Evolutionary conservation across 1,140 invertebrate genomes (phyloP).

Genomic region (Ladona fulva): DNA sequence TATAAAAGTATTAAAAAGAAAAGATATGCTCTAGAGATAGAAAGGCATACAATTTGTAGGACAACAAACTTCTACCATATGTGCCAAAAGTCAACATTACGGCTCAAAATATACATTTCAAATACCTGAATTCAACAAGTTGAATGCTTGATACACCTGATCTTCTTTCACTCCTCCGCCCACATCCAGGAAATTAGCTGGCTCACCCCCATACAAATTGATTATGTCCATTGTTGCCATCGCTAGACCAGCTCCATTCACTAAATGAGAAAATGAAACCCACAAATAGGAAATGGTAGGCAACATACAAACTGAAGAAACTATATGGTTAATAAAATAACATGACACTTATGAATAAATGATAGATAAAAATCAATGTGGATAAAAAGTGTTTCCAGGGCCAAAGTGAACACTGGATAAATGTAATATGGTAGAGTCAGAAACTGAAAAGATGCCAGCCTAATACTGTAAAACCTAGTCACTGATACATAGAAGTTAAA

Average conservation of each 20-base stretch:
- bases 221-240: conserved; percentile 81
- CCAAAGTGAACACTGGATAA: background rate
- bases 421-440: background rate
- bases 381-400: background rate
- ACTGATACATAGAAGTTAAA: no score
- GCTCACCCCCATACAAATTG: conserved; percentile 60
- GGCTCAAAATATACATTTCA: background rate
- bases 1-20: no score
- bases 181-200: conserved; percentile 75
- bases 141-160: conserved; percentile 66
- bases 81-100: no score
- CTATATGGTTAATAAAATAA: background rate
- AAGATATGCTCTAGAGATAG: no score
- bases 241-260: conserved; percentile 71
- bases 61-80: no score
- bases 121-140: conserved; percentile 66
- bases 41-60: no score
- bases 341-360: background rate
- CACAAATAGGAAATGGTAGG: background rate
- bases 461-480: no score
- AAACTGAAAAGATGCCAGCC: no score
- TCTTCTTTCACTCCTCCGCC: conserved; percentile 66
- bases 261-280: no score
- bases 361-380: background rate
- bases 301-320: no score